Evolutionary conservation across 2,888 invertebrate genomes (phyloP).

Genomic region (Diarsia dahlii): DNA sequence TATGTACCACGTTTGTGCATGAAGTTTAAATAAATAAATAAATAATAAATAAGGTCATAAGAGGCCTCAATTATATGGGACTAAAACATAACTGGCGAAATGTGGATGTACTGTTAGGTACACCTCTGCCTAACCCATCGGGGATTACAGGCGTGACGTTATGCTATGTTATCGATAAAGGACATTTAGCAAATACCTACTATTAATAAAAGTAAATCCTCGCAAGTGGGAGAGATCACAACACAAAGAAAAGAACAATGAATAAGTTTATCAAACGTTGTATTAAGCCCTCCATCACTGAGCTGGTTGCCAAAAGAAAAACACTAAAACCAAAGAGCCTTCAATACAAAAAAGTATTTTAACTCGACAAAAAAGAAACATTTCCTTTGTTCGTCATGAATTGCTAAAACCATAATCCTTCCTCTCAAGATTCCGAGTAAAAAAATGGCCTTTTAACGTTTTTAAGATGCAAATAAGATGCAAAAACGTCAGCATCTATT

Average conservation of each 20-base stretch:
- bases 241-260: conserved; percentile 22
- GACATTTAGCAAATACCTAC: background rate
- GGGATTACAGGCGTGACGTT: too few relatives aligned
- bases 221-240: background rate
- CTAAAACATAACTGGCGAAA: too few relatives aligned
- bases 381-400: conserved; percentile 54
- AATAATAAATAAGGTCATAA: too few relatives aligned
- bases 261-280: conserved; percentile 31
- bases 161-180: too few relatives aligned
- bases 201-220: conserved; percentile 5
- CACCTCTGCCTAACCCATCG: too few relatives aligned
- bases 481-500: conserved; percentile 48
- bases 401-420: conserved; percentile 57
- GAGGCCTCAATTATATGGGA: too few relatives aligned
- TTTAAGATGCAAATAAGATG: conserved; percentile 57
- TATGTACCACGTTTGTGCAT: too few relatives aligned
- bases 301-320: conserved; percentile 31
- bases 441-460: conserved; percentile 43
- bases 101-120: too few relatives aligned
- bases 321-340: conserved; percentile 19
- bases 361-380: conserved; percentile 35
- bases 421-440: conserved; percentile 26
- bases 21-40: too few relatives aligned
- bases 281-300: conserved; percentile 9
- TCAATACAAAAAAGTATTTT: conserved; percentile 23